Evolutionary conservation across 92 coral and sea anemone genomes (phyloP).

Genomic region (Epizoanthus scotinus): DNA sequence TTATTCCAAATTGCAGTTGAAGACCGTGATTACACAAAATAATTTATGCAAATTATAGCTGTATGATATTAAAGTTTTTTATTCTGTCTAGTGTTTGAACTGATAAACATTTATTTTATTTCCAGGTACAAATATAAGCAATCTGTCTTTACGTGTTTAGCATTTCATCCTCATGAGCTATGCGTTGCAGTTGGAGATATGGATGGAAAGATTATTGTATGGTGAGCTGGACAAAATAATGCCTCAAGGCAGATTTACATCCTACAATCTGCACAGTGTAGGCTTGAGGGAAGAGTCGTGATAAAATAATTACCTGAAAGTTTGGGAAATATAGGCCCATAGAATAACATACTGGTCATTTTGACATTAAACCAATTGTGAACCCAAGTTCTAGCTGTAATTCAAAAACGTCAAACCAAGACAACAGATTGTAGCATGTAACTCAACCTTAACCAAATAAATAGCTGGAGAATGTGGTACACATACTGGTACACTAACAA

Average conservation of each 20-base stretch:
- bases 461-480: too few species aligned
- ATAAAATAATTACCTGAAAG: too few species aligned
- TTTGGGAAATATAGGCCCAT: neutral
- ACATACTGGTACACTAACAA: too few species aligned
- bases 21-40: too few species aligned
- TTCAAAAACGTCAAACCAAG: too few species aligned
- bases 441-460: too few species aligned
- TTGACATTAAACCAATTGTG: too few species aligned
- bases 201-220: slow-evolving; percentile 71
- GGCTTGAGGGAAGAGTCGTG: neutral
- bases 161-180: slow-evolving; percentile 80
- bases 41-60: neutral
- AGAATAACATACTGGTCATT: too few species aligned
- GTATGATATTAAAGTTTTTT: neutral
- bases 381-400: too few species aligned
- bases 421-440: too few species aligned
- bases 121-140: slow-evolving; percentile 64
- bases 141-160: slow-evolving; percentile 69
- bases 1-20: neutral
- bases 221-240: slow-evolving; percentile 56
- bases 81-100: too few species aligned
- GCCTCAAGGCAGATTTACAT: neutral
- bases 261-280: neutral
- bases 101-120: neutral
- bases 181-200: slow-evolving; percentile 86